Evolutionary conservation across 2,113 vertebrate species (phyloP).

Genomic region (Oryzias javanicus): DNA sequence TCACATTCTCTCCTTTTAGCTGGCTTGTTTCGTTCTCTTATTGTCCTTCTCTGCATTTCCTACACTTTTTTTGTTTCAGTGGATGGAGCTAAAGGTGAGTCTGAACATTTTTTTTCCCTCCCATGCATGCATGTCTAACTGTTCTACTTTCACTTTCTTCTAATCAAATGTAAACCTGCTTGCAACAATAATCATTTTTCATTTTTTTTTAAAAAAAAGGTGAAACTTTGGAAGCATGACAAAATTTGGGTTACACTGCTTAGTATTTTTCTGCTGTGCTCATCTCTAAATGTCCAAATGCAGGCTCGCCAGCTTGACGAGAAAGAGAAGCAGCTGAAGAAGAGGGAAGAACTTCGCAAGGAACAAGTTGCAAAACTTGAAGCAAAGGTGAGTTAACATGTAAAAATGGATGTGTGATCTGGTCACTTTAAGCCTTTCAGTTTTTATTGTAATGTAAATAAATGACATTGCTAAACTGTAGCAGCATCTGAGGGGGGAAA

Average conservation of each 20-base stretch:
- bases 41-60: slow-evolving; percentile 39
- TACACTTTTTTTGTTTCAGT: slow-evolving; percentile 51
- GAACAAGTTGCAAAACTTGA: slow-evolving; percentile 66
- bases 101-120: slow-evolving; percentile 1
- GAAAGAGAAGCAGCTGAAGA: slow-evolving; percentile 57
- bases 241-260: neutral
- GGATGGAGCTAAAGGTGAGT: slow-evolving; percentile 75
- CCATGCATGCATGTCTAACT: slow-evolving; percentile 26
- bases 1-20: slow-evolving; percentile 8
- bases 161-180: neutral
- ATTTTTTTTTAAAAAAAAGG: neutral
- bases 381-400: slow-evolving; percentile 49
- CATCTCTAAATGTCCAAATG: neutral
- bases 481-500: neutral
- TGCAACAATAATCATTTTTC: neutral
- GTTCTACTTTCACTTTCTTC: neutral
- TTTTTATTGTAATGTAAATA: neutral
- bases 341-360: slow-evolving; percentile 53
- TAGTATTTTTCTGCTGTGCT: neutral
- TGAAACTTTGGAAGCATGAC: neutral
- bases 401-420: neutral
- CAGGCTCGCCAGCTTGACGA: slow-evolving; percentile 72
- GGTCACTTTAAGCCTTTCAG: neutral
- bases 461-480: neutral
- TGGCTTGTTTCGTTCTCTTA: slow-evolving; percentile 22